Base-by-base conservation (phyloP, 2,797 vertebrate species). In the Coracias cyanogaster region DNA sequence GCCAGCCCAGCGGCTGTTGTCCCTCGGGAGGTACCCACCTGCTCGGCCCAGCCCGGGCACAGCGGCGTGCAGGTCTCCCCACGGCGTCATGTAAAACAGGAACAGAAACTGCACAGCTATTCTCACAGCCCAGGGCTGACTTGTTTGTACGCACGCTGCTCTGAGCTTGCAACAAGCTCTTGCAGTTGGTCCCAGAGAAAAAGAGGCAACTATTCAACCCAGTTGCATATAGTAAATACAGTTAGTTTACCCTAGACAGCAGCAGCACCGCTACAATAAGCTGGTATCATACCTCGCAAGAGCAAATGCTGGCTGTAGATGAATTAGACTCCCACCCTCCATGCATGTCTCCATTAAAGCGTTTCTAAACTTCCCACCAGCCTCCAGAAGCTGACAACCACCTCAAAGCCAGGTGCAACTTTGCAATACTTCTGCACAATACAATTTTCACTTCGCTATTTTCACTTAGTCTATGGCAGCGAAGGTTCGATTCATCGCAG, bases 301-400 rank as follows among this genome's bases (percentile, higher is more conserved):
- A 71, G 89, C 74, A 73, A 89, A 94, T 9, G 88, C 90, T 97
- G 96, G 61, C 24, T 81, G 64, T 12, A 91, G 76, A 86, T 89
- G 87, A 95, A 95, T 89, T 80, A 94, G 93, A 95, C 91, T 69
- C 82, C 92, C 76, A 83, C 90, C 95, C 93, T 81, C 82, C 81
- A 26, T 4, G 29, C 15, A 1, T 22, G 41, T 39, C 80, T 92
- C 89, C 82, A 71, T 64, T 61, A 79, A 95, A 92, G 94, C n/a
- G 10, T 82, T 92, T 89, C 94, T 71, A 33, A 90, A 90, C 89
- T 77, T 70, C 85, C 66, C 35, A 76, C 73, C 43, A 91, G 92
- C 80, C 88, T 66, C 37, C 62, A 29, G 35, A 94, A 96, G 80
- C 78, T 79, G 15, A 81, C 94, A 96, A 86, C 60, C 86, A 94